phyloP scores from a whole-genome alignment of 1,140 invertebrate species.

The Lepidotrigona ventralis region DNA sequence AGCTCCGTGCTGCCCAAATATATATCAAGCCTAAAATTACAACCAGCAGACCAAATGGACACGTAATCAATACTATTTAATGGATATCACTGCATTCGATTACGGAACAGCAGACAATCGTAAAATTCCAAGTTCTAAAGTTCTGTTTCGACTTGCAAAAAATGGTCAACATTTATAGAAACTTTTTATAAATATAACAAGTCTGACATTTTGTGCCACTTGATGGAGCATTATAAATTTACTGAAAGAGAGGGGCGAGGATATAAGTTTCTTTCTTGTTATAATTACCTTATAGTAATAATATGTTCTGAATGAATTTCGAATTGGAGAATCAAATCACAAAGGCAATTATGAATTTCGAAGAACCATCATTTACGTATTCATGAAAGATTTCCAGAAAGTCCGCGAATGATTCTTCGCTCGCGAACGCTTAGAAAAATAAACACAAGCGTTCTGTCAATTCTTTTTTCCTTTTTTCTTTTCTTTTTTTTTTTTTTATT shows the following conservation, averaged over 20 bases:
- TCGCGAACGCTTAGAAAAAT: background rate
- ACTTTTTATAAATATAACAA: background rate
- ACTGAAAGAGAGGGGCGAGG: background rate
- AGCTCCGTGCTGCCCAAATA: background rate
- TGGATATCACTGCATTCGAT: background rate
- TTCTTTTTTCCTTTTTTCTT: background rate
- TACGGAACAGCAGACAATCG: background rate
- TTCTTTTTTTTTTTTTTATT: constrained; percentile 13
- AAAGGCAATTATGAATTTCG: too few relatives aligned
- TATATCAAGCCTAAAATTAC: background rate
- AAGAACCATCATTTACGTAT: too few relatives aligned
- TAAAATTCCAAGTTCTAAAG: background rate
- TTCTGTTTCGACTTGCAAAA: background rate
- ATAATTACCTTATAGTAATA: too few relatives aligned
- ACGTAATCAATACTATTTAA: background rate
- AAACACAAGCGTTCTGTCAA: constrained; percentile 2
- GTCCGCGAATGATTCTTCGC: background rate
- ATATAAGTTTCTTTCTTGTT: too few relatives aligned
- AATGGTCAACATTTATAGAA: background rate
- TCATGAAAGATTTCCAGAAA: background rate
- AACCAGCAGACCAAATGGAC: background rate
- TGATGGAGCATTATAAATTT: background rate
- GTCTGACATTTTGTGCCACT: background rate
- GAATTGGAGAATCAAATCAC: too few relatives aligned
- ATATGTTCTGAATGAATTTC: too few relatives aligned